Percentiles rank a stretch among this genome's conserved stretches.
Evolutionary conservation across 2,888 invertebrate genomes (phyloP).

Genomic region (Mimachlamys varia): DNA sequence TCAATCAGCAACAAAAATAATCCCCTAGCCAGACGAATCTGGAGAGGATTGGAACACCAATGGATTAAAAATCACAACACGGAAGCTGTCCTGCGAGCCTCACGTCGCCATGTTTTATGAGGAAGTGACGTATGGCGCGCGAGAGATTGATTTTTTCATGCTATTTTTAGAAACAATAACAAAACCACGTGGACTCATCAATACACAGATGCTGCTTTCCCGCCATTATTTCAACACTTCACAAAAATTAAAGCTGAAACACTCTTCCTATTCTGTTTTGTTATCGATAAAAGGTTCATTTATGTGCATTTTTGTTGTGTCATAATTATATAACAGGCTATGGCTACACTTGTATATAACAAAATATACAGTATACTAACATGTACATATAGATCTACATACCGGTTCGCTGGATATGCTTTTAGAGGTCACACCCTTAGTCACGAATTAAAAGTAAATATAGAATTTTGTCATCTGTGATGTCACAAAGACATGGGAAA

Average conservation of each 20-base stretch:
- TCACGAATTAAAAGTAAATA: neutral
- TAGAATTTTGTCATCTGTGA: neutral
- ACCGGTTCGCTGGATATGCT: neutral
- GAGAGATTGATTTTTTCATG: conserved; percentile 1
- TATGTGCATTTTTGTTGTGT: no score
- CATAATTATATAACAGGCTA: no score
- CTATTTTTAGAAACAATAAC: conserved; percentile 29
- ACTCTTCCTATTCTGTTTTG: neutral
- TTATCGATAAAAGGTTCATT: neutral
- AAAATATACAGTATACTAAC: no score
- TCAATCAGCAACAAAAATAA: neutral
- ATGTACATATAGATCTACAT: neutral
- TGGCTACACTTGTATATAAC: no score
- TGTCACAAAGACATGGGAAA: neutral
- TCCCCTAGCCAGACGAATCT: conserved; percentile 29
- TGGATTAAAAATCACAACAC: conserved; percentile 39
- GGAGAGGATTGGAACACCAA: neutral
- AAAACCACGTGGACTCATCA: neutral
- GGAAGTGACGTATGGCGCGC: conserved; percentile 47
- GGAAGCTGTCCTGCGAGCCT: conserved; percentile 48
- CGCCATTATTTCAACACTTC: neutral
- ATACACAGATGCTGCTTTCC: neutral
- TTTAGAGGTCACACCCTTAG: neutral
- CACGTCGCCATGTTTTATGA: conserved; percentile 48
- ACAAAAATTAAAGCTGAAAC: neutral